These are phyloP conservation scores for Anabacerthia variegaticeps DNA, from an alignment of 2,797 vertebrate species.

Conservation along the genomic window DNA sequence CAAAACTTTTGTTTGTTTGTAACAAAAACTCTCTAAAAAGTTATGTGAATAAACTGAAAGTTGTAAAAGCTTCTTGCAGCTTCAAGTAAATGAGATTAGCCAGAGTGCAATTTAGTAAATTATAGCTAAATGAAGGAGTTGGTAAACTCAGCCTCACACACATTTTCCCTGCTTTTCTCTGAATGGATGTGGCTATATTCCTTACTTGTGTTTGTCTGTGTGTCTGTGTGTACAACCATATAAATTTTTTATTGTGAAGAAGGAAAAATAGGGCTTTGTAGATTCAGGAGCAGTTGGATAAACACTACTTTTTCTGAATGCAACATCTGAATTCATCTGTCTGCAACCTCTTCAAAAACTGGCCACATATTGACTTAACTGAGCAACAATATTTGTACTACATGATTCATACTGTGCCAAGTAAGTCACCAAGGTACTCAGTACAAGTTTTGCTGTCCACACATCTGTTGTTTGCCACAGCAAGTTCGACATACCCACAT, in stretches of 20 bases:
- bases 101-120: neutral
- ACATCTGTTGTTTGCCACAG: conserved; percentile 33
- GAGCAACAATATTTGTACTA: conserved; percentile 35
- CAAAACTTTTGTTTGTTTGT: neutral
- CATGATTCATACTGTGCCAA: conserved; percentile 36
- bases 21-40: neutral
- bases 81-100: neutral
- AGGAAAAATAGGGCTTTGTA: neutral
- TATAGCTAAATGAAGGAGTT: neutral
- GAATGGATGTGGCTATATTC: neutral
- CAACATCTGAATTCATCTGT: neutral
- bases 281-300: neutral
- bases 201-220: neutral
- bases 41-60: neutral
- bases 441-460: conserved; percentile 17
- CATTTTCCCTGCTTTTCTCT: neutral
- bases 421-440: conserved; percentile 7
- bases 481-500: neutral
- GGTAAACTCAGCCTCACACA: neutral
- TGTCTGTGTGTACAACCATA: neutral
- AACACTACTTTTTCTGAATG: neutral
- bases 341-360: neutral
- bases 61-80: neutral
- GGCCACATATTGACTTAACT: conserved; percentile 2
- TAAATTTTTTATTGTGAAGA: neutral